Evolutionary conservation across 1,140 invertebrate genomes (phyloP).

Genomic region (Drosophila ironensis): DNA sequence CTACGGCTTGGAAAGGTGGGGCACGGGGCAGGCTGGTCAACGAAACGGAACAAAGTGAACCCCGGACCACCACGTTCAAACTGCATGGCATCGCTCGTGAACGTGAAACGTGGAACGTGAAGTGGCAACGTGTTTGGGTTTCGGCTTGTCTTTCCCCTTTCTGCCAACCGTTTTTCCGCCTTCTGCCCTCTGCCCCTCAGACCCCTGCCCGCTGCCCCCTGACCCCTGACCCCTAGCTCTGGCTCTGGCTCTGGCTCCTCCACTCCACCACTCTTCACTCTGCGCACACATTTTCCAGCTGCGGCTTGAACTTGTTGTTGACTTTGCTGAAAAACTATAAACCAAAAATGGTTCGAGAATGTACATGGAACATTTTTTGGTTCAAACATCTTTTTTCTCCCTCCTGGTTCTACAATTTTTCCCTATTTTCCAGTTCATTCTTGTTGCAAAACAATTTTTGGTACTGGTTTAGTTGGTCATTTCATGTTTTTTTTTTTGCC

Average conservation of each 20-base stretch:
- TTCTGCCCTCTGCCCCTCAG: not conserved
- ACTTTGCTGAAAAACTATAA: constrained; percentile 51
- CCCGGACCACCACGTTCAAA: constrained; percentile 33
- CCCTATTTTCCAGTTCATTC: not conserved
- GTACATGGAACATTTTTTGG: constrained; percentile 46
- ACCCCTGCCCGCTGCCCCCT: not conserved
- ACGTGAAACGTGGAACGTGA: constrained; percentile 42
- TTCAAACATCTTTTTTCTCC: constrained; percentile 11
- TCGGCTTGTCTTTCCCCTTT: constrained; percentile 24
- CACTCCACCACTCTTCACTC: not conserved
- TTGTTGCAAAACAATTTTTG: constrained; percentile 63
- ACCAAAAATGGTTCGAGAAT: constrained; percentile 46
- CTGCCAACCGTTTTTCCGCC: constrained; percentile 15
- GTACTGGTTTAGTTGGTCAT: constrained; percentile 27
- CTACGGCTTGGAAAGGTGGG: not conserved
- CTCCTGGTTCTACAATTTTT: not conserved
- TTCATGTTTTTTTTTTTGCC: not conserved
- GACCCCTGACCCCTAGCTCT: no score
- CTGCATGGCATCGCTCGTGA: constrained; percentile 22
- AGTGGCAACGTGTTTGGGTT: constrained; percentile 46
- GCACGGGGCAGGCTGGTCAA: constrained; percentile 20
- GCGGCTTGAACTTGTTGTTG: constrained; percentile 53
- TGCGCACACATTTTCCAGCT: constrained; percentile 36
- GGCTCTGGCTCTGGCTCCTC: no score
- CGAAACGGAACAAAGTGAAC: constrained; percentile 51